Evolutionary conservation across 2,888 invertebrate genomes (phyloP).

Genomic region (Eupithecia exiguata): DNA sequence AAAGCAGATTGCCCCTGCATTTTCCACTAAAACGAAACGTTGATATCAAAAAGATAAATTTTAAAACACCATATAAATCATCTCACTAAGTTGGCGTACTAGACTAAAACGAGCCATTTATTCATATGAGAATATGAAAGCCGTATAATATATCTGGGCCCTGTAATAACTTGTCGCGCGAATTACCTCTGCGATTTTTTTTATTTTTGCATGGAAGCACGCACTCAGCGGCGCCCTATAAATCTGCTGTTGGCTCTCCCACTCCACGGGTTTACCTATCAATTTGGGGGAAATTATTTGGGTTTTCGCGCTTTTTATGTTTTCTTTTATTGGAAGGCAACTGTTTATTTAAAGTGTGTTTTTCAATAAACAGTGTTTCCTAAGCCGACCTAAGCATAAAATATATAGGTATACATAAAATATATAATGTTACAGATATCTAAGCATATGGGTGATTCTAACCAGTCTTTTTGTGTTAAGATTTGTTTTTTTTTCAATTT

Average conservation of each 20-base stretch:
- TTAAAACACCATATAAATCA: slow-evolving; percentile 53
- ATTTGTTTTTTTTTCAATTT: slow-evolving; percentile 20
- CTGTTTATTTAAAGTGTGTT: slow-evolving; percentile 52
- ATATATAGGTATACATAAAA: background rate
- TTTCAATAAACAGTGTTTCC: slow-evolving; percentile 35
- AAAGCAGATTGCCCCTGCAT: slow-evolving; percentile 22
- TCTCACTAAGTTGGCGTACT: slow-evolving; percentile 56
- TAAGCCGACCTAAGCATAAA: background rate
- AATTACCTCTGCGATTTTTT: slow-evolving; percentile 81
- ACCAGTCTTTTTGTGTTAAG: background rate
- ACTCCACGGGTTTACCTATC: slow-evolving; percentile 74
- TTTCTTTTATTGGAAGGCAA: slow-evolving; percentile 64
- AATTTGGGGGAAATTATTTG: slow-evolving; percentile 72
- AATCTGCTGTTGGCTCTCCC: slow-evolving; percentile 76
- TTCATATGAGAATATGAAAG: slow-evolving; percentile 71
- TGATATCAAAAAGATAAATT: slow-evolving; percentile 45
- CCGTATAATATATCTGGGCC: slow-evolving; percentile 74
- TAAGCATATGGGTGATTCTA: background rate
- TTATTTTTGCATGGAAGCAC: slow-evolving; percentile 80
- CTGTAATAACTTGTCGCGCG: slow-evolving; percentile 77
- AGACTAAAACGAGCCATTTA: slow-evolving; percentile 68
- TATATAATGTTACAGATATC: background rate
- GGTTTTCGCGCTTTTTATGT: slow-evolving; percentile 66
- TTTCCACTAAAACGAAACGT: slow-evolving; percentile 24
- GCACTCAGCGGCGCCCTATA: slow-evolving; percentile 79